Evolutionary conservation across 2,797 vertebrate species (phyloP), one percentile per base, ranked within the genome.

Genomic region (Synanceia verrucosa): DNA sequence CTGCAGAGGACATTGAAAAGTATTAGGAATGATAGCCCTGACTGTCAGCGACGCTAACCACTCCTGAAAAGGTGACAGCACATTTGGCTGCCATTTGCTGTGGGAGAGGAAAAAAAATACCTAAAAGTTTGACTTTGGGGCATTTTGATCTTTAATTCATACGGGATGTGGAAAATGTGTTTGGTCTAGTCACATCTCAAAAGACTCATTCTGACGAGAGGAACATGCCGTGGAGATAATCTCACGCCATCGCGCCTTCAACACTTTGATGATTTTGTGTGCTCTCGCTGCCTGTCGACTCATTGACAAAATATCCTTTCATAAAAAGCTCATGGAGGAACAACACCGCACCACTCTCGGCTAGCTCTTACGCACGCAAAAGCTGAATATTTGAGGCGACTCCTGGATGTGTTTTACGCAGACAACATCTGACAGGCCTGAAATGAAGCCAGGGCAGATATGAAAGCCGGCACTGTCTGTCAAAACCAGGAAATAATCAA

Each of bases 401-500:
- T 85, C 84, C 88, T 93, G 91, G 91, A 94, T 93, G 92, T 90
- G 90, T 90, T 92, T 94, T 93, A 94, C 86, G 93, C 92, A 94
- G 93, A 95, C 95, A 89, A 91, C 94, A 93, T 93, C 75, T 94
- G 95, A 95, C 92, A 92, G 93, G 86, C 66, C 87, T 96, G 96
- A 94, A 94, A 70, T 63, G 69, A 84, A 88, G 94, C 96, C 96
- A 96, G 94, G 71, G 84, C 78, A 92, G 94, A 94, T 93, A 95
- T 94, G 95, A 93, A 94, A 95, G 94, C 92, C 88, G 94, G 93
- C 93, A 94, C 91, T 95, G 95, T 96, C 96, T 96, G 96, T 96
- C 95, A 96, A 95, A 95, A 89, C 90, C 94, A 93, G 93, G 94
- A 96, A 96, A 94, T 96, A 96, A 96, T 96, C 93, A 94, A 5